phyloP scores from a whole-genome alignment of 37 sponge, comb jelly and placozoan species.

The Spongilla lacustris region DNA sequence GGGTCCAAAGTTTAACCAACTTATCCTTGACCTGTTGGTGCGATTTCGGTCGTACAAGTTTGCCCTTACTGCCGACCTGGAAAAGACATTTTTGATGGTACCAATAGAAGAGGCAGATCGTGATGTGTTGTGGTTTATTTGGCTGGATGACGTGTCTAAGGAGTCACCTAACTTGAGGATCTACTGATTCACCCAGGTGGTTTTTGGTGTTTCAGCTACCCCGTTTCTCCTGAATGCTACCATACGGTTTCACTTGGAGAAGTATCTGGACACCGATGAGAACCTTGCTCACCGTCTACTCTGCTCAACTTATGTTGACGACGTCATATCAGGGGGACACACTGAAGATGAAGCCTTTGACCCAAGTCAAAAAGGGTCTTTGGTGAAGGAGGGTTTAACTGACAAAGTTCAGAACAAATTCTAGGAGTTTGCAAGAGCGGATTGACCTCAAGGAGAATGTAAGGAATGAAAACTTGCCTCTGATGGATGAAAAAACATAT shows the following conservation, averaged over 20 bases:
- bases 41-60: conserved; percentile 9
- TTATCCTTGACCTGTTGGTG: conserved; percentile 20
- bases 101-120: conserved; percentile 15
- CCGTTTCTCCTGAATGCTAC: conserved; percentile 29
- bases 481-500: neutral
- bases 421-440: neutral
- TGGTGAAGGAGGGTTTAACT: conserved; percentile 23
- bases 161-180: neutral
- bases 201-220: conserved; percentile 12
- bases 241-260: conserved; percentile 10
- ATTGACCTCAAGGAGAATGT: neutral
- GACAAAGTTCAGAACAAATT: conserved; percentile 27
- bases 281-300: neutral
- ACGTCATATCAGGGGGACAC: conserved; percentile 14
- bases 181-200: conserved; percentile 13
- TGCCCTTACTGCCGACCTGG: conserved; percentile 13
- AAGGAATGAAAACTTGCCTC: neutral
- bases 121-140: conserved; percentile 22
- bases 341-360: conserved; percentile 18
- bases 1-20: conserved; percentile 31
- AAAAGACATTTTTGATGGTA: conserved; percentile 39
- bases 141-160: neutral
- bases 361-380: neutral
- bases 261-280: neutral
- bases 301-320: conserved; percentile 34